Percentiles rank a stretch among this genome's conserved stretches.
Evolutionary conservation across 1,140 invertebrate species (phyloP).

Genomic region (Apis cerana): DNA sequence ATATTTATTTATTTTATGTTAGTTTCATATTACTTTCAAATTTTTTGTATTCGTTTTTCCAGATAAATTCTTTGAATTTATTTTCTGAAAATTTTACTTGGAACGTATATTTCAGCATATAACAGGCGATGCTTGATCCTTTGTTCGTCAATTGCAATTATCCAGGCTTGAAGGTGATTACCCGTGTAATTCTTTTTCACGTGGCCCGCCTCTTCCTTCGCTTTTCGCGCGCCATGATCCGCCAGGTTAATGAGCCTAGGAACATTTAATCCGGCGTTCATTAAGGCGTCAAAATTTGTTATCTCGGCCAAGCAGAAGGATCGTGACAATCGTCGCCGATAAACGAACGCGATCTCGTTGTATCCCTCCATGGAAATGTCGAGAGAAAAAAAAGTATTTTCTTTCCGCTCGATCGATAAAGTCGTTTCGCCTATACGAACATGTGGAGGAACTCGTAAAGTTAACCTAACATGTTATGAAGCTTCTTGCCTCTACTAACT

Average conservation of each 20-base stretch:
- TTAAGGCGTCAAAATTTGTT: slow-evolving; percentile 48
- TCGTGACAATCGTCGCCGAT: background rate
- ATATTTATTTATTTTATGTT: too few species aligned
- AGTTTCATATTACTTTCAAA: too few species aligned
- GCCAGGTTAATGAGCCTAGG: slow-evolving; percentile 35
- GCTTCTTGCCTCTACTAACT: background rate
- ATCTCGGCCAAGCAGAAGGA: background rate
- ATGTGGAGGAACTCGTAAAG: background rate
- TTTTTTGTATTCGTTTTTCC: too few species aligned
- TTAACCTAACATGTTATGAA: background rate
- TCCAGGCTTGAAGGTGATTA: slow-evolving; percentile 32
- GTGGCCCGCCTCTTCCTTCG: background rate
- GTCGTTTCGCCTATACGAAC: background rate
- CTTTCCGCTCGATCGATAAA: background rate
- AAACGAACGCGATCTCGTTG: background rate
- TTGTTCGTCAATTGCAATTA: slow-evolving; percentile 53
- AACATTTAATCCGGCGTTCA: slow-evolving; percentile 41
- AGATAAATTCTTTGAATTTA: too few species aligned
- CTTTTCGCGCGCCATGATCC: background rate
- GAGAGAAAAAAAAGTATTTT: background rate
- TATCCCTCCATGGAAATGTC: background rate
- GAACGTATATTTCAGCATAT: too few species aligned
- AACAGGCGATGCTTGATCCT: slow-evolving; percentile 19
- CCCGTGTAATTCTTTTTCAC: slow-evolving; percentile 45
- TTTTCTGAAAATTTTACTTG: too few species aligned